Conservation (phyloP, 2,113 vertebrate genomes). For the Tapirus terrestris region DNA sequence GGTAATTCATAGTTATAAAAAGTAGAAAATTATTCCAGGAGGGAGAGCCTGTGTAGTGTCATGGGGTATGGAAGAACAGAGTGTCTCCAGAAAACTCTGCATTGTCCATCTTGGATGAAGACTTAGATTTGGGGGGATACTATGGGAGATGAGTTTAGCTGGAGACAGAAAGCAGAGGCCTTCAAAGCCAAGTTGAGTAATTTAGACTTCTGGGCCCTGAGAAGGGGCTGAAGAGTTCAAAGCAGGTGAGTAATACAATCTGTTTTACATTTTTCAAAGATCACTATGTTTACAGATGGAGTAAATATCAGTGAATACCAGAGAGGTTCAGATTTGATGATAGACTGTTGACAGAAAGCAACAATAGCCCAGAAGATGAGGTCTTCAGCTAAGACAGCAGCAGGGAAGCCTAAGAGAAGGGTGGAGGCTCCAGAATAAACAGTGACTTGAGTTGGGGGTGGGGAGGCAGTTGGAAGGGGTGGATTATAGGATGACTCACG, state of each 20-base stretch:
- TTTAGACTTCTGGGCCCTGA: not conserved
- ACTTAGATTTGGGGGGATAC: not conserved
- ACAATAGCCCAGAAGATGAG: not conserved
- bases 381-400: not conserved
- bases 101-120: not conserved
- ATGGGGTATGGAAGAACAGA: not conserved
- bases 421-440: not conserved
- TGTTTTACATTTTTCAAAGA: not conserved
- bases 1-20: not conserved
- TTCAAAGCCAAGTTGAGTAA: not conserved
- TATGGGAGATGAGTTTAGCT: not conserved
- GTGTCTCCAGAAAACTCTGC: not conserved
- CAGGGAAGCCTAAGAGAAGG: not conserved
- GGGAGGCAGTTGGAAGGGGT: too few species aligned
- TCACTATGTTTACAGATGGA: not conserved
- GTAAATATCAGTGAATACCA: not conserved
- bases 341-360: not conserved
- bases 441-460: not conserved
- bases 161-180: not conserved
- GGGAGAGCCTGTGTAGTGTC: not conserved
- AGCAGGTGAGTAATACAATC: not conserved
- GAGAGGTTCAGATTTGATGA: not conserved
- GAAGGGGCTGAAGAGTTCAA: not conserved
- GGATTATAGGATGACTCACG: accelerated
- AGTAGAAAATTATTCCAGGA: not conserved